Base-by-base conservation (phyloP, 1,140 invertebrate species). In the Trissolcus basalis region DNA sequence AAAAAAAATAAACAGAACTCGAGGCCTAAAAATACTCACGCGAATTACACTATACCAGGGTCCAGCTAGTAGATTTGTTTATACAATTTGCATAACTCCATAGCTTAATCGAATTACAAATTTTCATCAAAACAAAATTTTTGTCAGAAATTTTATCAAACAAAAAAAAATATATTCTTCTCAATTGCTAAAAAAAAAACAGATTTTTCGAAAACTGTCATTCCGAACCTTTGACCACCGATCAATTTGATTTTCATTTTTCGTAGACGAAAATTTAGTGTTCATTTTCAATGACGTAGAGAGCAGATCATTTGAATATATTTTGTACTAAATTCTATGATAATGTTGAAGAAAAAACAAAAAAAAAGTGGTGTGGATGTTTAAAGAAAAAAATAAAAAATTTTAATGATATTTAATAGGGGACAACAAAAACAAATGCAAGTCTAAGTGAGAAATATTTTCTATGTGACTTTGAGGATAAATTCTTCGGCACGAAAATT, bases 51-150 rank as follows among this genome's bases (percentile, higher is more conserved):
- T 73, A 56, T 68, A 78, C 65, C 72, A 80, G 76, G 72, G 76
- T 80, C 72, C 68, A 80, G 65, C 71, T 77, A 67, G 61, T 80
- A 74, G 64, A 68, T 71, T 77, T 67, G 45, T 71, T 72, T 71
- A 55, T 70, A 64, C 45, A 54, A 51, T 69, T 56, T 39, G 65
- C 49, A 44, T 72, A 39, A 53, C 14, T 41, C 8, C 19, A 27
- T 13, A 44, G 12, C 39, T 54, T 64, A 51, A 12, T 39, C 6
- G 13, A 13, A 64, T 45, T 51, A 50, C 39, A 47, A 44, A 16
- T 27, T 39, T 39, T 9, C 3, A 39, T 39, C 9, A 8, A 39
- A 9, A 39, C 3, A 9, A 9, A 39, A 39, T 3, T n/a, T n/a
- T 39, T 11, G 36, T 4, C 1, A 39, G n/a, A 39, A 11, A 39